A percentile compares a stretch with the other conserved stretches of the same genome.
Conservation (phyloP, 1,140 invertebrate genomes). For the Cyphomyrmex costatus region DNA sequence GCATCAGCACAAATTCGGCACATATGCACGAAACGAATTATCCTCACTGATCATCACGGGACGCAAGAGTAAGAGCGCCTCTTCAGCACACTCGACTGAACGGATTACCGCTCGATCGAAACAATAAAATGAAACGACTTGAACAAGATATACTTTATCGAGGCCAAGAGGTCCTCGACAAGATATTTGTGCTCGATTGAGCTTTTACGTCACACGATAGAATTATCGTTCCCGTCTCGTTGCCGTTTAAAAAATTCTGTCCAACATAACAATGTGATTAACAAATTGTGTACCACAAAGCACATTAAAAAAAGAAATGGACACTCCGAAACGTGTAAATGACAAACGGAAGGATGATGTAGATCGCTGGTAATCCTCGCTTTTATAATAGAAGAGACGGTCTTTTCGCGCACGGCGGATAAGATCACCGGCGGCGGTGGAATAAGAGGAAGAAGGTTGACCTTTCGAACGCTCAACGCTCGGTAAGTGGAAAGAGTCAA, state of each 20-base stretch:
- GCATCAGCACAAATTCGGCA: constrained; percentile 45
- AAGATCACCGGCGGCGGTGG: background rate
- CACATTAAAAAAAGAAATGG: background rate
- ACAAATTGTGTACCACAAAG: background rate
- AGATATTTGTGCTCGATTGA: constrained; percentile 3
- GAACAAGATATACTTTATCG: constrained; percentile 8
- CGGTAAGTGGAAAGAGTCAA: constrained; percentile 74
- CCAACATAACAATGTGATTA: background rate
- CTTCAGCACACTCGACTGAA: constrained; percentile 24
- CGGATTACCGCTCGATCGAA: background rate
- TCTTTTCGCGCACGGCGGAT: background rate
- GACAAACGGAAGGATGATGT: background rate
- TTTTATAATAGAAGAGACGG: background rate
- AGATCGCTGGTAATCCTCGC: background rate
- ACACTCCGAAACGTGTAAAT: background rate
- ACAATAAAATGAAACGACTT: background rate
- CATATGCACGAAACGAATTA: constrained; percentile 11
- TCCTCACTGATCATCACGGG: constrained; percentile 49
- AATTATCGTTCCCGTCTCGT: background rate
- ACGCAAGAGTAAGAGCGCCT: background rate
- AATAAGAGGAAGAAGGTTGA: constrained; percentile 3
- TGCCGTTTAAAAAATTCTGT: background rate
- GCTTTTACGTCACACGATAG: background rate
- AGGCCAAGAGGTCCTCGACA: background rate
- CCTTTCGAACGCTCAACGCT: constrained; percentile 1